Percentiles rank a stretch among this genome's conserved stretches.
phyloP scores from a whole-genome alignment of 2,113 vertebrate genomes.

The Heloderma charlesbogerti region DNA sequence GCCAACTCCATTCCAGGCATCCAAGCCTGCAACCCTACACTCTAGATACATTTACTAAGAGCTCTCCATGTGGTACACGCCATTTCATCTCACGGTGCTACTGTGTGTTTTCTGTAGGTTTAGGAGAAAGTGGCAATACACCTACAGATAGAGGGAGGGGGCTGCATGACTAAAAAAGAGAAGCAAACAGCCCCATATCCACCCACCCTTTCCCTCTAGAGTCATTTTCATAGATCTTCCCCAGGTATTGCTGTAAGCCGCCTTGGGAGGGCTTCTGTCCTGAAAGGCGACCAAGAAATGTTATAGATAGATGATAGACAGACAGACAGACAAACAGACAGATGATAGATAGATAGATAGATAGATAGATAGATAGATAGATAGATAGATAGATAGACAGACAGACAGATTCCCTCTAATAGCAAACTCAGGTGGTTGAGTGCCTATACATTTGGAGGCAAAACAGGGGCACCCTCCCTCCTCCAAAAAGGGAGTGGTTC shows the following conservation, averaged over 20 bases:
- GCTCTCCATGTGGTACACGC: no score
- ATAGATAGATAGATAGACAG: no score
- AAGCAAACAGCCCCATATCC: neutral
- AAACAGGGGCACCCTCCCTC: neutral
- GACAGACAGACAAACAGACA: no score
- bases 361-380: no score
- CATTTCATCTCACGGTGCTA: neutral
- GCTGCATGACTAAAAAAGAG: neutral
- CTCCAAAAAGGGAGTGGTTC: neutral
- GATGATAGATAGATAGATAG: no score
- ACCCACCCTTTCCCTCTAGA: neutral
- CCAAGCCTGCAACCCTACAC: neutral
- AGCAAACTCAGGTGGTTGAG: neutral
- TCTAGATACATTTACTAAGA: neutral
- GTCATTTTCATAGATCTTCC: no score
- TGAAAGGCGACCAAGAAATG: no score
- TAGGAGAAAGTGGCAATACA: no score
- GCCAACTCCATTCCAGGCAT: neutral
- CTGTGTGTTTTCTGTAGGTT: neutral
- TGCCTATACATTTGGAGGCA: neutral
- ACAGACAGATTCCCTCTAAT: neutral
- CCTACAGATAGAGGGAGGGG: accelerated
- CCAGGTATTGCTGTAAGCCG: no score
- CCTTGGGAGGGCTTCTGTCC: no score
- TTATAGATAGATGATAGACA: no score